Percentiles rank a stretch among this genome's conserved stretches.
These are phyloP conservation scores for Rynchops niger DNA, from an alignment of 2,113 vertebrate genomes.

Conservation along the genomic window DNA sequence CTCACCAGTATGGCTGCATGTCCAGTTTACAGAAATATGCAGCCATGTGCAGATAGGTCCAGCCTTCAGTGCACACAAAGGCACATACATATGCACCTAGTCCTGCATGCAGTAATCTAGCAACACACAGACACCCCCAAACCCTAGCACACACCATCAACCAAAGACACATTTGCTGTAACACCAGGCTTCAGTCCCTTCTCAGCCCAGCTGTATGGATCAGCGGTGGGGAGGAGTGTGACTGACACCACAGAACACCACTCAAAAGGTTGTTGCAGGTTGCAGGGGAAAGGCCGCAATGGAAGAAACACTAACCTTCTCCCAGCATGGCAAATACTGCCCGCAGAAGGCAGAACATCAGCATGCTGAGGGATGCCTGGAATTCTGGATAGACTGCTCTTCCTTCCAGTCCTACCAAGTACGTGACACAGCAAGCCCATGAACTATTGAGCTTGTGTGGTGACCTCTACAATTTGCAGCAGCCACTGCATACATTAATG, in stretches of 20 bases:
- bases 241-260: not conserved
- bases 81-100: fast-evolving
- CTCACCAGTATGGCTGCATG: not conserved
- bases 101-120: not conserved
- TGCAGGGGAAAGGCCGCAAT: not conserved
- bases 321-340: not conserved
- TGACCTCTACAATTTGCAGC: not conserved
- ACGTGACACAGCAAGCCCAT: not conserved
- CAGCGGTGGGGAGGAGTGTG: not conserved
- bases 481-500: not conserved
- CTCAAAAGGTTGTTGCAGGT: not conserved
- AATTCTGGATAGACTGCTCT: not conserved
- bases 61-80: not conserved
- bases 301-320: not conserved
- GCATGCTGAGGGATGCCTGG: not conserved
- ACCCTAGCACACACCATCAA: not conserved
- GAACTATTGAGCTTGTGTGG: not conserved
- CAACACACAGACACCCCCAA: not conserved
- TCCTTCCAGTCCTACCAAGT: not conserved
- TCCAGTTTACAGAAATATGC: not conserved
- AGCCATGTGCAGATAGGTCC: not conserved
- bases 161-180: not conserved
- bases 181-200: not conserved
- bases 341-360: not conserved
- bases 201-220: not conserved